Evolutionary conservation across 1,140 invertebrate genomes (phyloP).

Genomic region (Caerostris darwini): DNA sequence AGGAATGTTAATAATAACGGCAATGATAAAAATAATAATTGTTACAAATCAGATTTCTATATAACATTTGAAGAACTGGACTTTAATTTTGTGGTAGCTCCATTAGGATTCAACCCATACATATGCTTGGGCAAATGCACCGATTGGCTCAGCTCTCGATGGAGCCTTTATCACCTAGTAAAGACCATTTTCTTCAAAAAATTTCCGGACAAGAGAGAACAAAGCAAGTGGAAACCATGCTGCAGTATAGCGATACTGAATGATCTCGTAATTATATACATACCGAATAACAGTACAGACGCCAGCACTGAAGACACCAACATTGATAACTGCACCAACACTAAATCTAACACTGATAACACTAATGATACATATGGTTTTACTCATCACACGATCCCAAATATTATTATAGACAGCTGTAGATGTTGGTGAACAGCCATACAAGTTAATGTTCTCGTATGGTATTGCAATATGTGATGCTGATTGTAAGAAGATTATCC

Average conservation of each 20-base stretch:
- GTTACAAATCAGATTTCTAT: conserved; percentile 43
- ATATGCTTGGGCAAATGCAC: conserved; percentile 62
- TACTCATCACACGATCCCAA: conserved; percentile 34
- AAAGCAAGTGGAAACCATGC: conserved; percentile 41
- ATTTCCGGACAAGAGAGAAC: not conserved
- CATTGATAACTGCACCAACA: not conserved
- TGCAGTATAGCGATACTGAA: conserved; percentile 46
- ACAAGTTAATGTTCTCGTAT: too few species aligned
- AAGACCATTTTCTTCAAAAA: not conserved
- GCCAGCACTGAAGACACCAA: not conserved
- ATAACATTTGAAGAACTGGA: conserved; percentile 46
- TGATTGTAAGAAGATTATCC: too few species aligned
- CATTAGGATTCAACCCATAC: conserved; percentile 33
- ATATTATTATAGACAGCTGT: conserved; percentile 57
- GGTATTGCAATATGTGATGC: too few species aligned
- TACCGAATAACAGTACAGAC: not conserved
- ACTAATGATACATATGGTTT: not conserved
- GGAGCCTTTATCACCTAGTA: conserved; percentile 37
- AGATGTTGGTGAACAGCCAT: conserved; percentile 11
- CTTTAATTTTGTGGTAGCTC: conserved; percentile 45
- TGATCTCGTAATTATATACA: conserved; percentile 46
- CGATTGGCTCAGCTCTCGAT: not conserved
- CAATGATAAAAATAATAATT: not conserved
- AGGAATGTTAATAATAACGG: not conserved
- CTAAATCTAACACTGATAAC: not conserved